Evolutionary conservation across 2,113 vertebrate species (phyloP).

Genomic region (Crypturellus undulatus): DNA sequence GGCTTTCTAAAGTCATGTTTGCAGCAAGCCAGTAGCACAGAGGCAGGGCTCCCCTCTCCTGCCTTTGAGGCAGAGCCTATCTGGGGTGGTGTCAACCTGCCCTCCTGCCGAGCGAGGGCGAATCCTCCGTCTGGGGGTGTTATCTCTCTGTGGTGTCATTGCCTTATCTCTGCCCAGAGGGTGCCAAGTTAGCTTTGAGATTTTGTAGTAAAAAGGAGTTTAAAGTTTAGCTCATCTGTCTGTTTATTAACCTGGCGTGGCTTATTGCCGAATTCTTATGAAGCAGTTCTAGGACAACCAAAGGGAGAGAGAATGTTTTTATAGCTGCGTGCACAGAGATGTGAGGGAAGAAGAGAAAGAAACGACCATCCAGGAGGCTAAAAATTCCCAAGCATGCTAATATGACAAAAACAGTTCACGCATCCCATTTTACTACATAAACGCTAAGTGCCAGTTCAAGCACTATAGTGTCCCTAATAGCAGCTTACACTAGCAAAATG

Average conservation of each 20-base stretch:
- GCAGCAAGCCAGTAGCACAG: rapidly evolving
- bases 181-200: neutral
- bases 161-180: neutral
- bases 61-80: neutral
- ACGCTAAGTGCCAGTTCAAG: neutral
- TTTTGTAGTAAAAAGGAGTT: neutral
- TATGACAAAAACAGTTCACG: neutral
- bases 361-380: neutral
- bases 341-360: neutral
- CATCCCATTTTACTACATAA: neutral
- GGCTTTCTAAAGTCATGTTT: neutral
- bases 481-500: neutral
- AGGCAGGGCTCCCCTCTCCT: neutral
- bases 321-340: rapidly evolving
- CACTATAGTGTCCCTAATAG: neutral
- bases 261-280: neutral
- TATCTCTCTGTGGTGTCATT: neutral
- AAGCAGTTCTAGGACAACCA: neutral
- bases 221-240: neutral
- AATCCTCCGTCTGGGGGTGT: neutral
- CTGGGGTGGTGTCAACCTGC: rapidly evolving
- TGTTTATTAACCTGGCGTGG: neutral
- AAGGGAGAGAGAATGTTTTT: neutral
- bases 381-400: neutral
- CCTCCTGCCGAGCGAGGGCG: neutral